Conservation (phyloP, 2,113 vertebrate species). For the Chlamydotis undulata region DNA sequence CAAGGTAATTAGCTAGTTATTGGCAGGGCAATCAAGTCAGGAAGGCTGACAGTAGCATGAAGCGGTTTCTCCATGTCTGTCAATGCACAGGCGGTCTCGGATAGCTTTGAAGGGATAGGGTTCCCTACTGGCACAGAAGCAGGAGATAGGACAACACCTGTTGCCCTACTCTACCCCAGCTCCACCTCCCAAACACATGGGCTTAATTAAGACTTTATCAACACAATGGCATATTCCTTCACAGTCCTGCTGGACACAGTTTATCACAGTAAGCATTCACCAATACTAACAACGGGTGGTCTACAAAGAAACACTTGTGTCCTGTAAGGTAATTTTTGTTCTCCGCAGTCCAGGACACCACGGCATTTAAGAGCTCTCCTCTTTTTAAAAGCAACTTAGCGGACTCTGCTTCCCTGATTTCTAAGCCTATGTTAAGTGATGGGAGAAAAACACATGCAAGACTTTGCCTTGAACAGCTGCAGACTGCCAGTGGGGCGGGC, state of each 20-base stretch:
- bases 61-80: not conserved
- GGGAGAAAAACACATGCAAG: not conserved
- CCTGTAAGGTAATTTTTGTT: not conserved
- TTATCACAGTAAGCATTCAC: not conserved
- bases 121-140: not conserved
- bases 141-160: not conserved
- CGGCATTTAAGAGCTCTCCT: not conserved
- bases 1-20: not conserved
- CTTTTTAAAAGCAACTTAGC: not conserved
- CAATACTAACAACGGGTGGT: not conserved
- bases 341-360: not conserved
- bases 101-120: not conserved
- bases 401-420: not conserved
- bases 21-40: not conserved
- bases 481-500: not conserved
- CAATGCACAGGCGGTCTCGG: not conserved
- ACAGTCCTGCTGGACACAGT: not conserved
- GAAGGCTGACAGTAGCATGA: not conserved
- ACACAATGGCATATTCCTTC: not conserved
- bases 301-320: rapidly evolving
- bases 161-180: not conserved
- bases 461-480: constrained; percentile 7
- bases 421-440: not conserved
- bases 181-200: not conserved
- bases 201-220: not conserved